A percentile compares a stretch with the other conserved stretches of the same genome.
Conservation (phyloP, 2,888 invertebrate genomes). For the Tetranychus piercei region DNA sequence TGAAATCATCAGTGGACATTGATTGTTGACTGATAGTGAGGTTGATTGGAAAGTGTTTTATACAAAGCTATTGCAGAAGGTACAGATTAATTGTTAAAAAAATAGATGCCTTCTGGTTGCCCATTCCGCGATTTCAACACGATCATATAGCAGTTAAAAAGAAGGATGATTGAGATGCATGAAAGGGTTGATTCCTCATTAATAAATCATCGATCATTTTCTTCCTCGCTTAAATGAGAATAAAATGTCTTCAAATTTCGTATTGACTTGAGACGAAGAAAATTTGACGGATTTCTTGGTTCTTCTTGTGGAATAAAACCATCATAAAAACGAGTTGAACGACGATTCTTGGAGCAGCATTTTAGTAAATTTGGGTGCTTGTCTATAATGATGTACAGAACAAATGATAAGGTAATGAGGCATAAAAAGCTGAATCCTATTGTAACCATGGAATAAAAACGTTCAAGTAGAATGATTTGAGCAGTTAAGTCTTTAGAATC, state of each 20-base stretch:
- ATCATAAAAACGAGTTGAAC: background rate
- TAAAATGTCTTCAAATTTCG: background rate
- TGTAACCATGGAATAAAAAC: slow-evolving; percentile 15
- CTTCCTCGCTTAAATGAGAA: slow-evolving; percentile 7
- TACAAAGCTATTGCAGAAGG: no score
- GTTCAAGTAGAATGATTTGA: slow-evolving; percentile 15
- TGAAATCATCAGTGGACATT: no score
- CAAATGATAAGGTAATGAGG: slow-evolving; percentile 14
- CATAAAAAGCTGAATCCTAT: slow-evolving; percentile 14
- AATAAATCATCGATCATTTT: background rate
- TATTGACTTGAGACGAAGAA: background rate
- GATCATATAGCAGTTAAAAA: no score
- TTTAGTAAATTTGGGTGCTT: slow-evolving; percentile 6
- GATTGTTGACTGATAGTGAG: no score
- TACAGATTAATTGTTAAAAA: no score
- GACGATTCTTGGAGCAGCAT: background rate
- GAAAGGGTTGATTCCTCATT: no score
- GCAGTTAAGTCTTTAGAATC: slow-evolving; percentile 14
- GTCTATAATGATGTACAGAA: slow-evolving; percentile 15
- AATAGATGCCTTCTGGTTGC: no score
- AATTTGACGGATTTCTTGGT: background rate
- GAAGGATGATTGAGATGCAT: no score
- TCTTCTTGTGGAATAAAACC: background rate
- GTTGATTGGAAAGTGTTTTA: no score
- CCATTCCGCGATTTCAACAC: no score